These are phyloP conservation scores for Drosophila bocki DNA, from an alignment of 1,140 invertebrate genomes.

Conservation along the genomic window DNA sequence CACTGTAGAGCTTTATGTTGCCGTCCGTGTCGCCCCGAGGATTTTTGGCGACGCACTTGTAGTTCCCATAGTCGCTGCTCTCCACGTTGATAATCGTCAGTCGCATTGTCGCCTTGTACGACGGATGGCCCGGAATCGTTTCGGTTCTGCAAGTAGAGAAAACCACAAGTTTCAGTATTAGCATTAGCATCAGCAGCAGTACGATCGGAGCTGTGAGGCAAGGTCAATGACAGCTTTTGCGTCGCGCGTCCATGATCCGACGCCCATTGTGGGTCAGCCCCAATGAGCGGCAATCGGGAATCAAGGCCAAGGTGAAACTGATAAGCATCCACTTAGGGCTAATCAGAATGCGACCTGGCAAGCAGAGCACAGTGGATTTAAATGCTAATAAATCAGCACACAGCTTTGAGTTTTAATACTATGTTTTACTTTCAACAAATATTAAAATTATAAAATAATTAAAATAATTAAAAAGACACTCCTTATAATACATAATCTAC, in stretches of 20 bases:
- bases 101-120: constrained; percentile 94
- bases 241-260: constrained; percentile 11
- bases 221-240: constrained; percentile 75
- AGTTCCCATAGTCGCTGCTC: constrained; percentile 93
- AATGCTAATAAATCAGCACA: too few relatives aligned
- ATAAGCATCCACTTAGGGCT: constrained; percentile 68
- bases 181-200: neutral
- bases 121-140: constrained; percentile 88
- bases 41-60: constrained; percentile 97
- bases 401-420: too few relatives aligned
- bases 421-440: neutral
- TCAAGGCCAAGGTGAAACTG: constrained; percentile 82
- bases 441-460: neutral
- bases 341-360: constrained; percentile 70
- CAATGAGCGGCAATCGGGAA: constrained; percentile 67
- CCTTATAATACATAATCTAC: neutral
- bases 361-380: constrained; percentile 40
- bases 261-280: constrained; percentile 61
- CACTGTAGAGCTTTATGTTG: constrained; percentile 95
- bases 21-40: constrained; percentile 96
- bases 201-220: constrained; percentile 21
- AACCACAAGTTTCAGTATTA: neutral
- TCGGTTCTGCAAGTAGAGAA: constrained; percentile 85
- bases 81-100: constrained; percentile 91
- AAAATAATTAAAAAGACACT: neutral